Base-by-base conservation (phyloP, 2,797 vertebrate genomes). In the Xenentodon cancila region DNA sequence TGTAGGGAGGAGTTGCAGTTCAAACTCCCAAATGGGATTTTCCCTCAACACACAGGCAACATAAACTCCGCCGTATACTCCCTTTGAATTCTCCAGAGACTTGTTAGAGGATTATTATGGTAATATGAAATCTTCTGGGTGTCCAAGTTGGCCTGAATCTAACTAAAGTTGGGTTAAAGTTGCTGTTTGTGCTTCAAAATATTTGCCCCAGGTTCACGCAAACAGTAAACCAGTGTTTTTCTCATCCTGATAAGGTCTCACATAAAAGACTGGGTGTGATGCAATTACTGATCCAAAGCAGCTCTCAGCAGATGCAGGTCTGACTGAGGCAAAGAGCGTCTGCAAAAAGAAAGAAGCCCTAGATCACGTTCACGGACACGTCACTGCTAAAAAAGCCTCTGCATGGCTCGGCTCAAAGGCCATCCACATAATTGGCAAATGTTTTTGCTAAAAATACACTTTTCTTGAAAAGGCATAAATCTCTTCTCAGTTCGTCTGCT, bases 171-270 rank as follows among this genome's bases (percentile, higher is more conserved):
- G 85, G 86, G 91, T 92, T 86, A 87, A 84, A 75, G 79, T 85
- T 91, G 84, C 83, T 80, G 78, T 60, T 77, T 79, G 75, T 80
- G 85, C 89, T 89, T 92, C 90, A 92, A 92, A 91, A 92, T 90
- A 92, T 87, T 68, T 17, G 12, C 34, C 53, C 45, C 43, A 59
- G 66, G 81, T 80, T 81, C 73, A 47, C 69, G 58, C 54, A 53
- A 57, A 71, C 55, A 69, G 73, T 56, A 42, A 71, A 65, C 66
- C 57, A 47, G 75, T 81, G 76, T 83, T 86, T 85, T 77, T 84
- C 80, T 79, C 79, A 71, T 80, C 81, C 78, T 63, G 77, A 88
- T 76, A 80, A 75, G 76, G 84, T 86, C 84, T 92, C 88, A 89
- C 81, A 87, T 89, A 86, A 37, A 92, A 92, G 78, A 88, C 82